phyloP scores from a whole-genome alignment of 2,113 vertebrate species.

The Myotis yumanensis region DNA sequence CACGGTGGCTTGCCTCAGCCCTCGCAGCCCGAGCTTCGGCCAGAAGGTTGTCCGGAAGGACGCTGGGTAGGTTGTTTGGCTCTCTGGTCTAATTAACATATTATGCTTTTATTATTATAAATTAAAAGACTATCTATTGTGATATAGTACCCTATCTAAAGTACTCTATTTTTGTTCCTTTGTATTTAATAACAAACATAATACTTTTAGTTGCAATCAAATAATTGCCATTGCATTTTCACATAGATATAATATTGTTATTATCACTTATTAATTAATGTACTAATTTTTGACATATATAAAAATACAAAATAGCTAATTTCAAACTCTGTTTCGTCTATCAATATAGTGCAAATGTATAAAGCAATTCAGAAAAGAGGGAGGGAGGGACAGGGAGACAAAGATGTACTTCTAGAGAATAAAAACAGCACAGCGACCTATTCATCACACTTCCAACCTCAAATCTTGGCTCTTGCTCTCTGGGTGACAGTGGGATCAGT shows the following conservation, averaged over 20 bases:
- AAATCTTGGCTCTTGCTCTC: neutral
- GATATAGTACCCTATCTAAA: neutral
- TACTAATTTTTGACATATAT: neutral
- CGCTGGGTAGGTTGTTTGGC: too few species aligned
- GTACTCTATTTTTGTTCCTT: neutral
- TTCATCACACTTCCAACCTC: accelerated
- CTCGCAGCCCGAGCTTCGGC: too few species aligned
- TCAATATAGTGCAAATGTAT: neutral
- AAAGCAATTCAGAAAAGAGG: neutral
- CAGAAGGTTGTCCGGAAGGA: too few species aligned
- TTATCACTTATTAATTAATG: neutral
- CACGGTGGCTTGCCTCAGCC: too few species aligned
- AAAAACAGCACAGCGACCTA: neutral
- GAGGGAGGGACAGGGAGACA: neutral
- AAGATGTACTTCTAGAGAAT: neutral
- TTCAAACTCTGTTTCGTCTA: neutral
- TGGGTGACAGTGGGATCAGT: neutral
- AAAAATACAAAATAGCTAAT: neutral
- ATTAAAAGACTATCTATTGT: neutral
- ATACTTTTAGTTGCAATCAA: neutral
- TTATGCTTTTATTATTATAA: too few species aligned
- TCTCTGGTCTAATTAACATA: too few species aligned
- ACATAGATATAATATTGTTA: neutral
- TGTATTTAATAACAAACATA: neutral
- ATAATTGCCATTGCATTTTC: neutral